Percentiles rank a stretch among this genome's conserved stretches.
phyloP scores from a whole-genome alignment of 1,140 invertebrate genomes.

The Magallana gigas region DNA sequence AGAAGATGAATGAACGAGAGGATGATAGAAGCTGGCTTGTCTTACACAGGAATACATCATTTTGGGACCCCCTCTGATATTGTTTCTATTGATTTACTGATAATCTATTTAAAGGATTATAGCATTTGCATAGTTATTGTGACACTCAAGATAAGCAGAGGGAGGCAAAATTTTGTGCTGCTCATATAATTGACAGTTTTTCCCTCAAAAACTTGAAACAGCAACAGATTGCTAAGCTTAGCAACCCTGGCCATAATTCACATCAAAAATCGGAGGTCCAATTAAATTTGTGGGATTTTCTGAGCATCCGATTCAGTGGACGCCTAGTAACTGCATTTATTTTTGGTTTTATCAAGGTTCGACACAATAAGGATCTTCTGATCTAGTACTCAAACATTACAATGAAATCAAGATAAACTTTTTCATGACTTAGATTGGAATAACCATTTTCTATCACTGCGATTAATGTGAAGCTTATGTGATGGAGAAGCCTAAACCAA shows the following conservation, averaged over 20 bases:
- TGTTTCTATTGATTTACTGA: conserved; percentile 25
- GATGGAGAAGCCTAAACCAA: background rate
- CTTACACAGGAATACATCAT: background rate
- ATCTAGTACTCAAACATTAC: background rate
- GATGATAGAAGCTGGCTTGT: background rate
- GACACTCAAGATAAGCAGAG: background rate
- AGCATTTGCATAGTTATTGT: conserved; percentile 18
- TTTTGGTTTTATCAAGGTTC: background rate
- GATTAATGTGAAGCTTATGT: conserved; percentile 3
- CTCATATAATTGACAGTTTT: background rate
- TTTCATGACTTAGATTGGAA: background rate
- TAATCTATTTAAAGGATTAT: conserved; percentile 26
- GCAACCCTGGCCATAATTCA: conserved; percentile 5
- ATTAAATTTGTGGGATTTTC: conserved; percentile 30
- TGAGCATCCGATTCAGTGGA: conserved; percentile 21
- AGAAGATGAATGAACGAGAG: background rate
- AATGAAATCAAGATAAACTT: background rate
- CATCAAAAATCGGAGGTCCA: background rate
- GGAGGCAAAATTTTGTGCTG: background rate
- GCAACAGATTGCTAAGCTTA: conserved; percentile 12
- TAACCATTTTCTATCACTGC: background rate
- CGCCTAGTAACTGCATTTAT: conserved; percentile 9
- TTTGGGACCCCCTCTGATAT: background rate
- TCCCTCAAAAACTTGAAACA: background rate
- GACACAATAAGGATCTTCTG: conserved; percentile 4